These are phyloP conservation scores for Orius laevigatus DNA, from an alignment of 1,140 invertebrate species.

Conservation along the genomic window DNA sequence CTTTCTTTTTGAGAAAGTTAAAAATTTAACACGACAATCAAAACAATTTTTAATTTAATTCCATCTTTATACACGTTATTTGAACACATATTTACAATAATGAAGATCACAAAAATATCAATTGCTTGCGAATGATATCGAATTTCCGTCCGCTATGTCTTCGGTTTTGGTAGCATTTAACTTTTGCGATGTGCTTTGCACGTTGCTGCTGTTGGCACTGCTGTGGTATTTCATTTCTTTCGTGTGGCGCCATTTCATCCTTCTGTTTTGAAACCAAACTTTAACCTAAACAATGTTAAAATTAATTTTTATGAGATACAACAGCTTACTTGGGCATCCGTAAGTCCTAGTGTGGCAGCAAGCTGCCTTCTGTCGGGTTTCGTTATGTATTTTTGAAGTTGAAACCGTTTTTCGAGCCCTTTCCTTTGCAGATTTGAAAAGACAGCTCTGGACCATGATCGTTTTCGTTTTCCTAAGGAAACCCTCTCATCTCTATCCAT, in stretches of 20 bases:
- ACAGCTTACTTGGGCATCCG: slow-evolving; percentile 74
- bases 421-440: slow-evolving; percentile 86
- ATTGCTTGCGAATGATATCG: background rate
- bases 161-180: background rate
- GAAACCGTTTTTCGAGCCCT: slow-evolving; percentile 85
- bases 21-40: no score
- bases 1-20: no score
- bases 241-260: slow-evolving; percentile 84
- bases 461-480: slow-evolving; percentile 47
- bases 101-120: background rate
- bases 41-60: no score
- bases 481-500: slow-evolving; percentile 5
- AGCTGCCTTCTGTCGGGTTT: slow-evolving; percentile 93
- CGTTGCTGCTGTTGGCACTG: no score
- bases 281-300: slow-evolving; percentile 48
- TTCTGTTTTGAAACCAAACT: slow-evolving; percentile 85
- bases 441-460: slow-evolving; percentile 86
- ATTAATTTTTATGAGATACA: background rate
- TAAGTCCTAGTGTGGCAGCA: slow-evolving; percentile 85
- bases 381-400: slow-evolving; percentile 95
- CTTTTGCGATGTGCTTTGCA: background rate
- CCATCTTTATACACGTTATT: no score
- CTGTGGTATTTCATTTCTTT: slow-evolving; percentile 34
- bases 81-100: no score
- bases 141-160: background rate